These are phyloP conservation scores for Pollenia griseotomentosa DNA, from an alignment of 2,888 invertebrate species.

Conservation along the genomic window DNA sequence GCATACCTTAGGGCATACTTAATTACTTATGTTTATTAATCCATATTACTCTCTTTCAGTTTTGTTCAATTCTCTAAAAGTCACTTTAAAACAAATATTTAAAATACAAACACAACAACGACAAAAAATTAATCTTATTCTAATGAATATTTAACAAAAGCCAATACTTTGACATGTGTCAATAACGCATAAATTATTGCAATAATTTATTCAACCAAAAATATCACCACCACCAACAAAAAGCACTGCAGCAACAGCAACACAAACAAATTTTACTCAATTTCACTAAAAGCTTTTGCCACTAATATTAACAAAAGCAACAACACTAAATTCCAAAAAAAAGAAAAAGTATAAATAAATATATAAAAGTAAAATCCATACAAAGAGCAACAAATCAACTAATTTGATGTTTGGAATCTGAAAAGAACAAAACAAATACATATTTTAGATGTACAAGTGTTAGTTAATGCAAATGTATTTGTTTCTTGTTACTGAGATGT, in stretches of 20 bases:
- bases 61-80: neutral
- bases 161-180: slow-evolving; percentile 67
- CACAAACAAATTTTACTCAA: slow-evolving; percentile 61
- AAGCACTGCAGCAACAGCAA: slow-evolving; percentile 9
- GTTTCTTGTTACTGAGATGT: neutral
- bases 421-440: slow-evolving; percentile 49
- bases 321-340: slow-evolving; percentile 4
- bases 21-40: too few relatives aligned
- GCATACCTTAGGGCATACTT: neutral
- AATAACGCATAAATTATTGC: slow-evolving; percentile 72
- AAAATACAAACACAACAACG: neutral
- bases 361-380: slow-evolving; percentile 44
- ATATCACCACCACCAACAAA: slow-evolving; percentile 30
- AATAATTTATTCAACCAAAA: slow-evolving; percentile 66
- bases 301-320: slow-evolving; percentile 50
- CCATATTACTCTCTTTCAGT: neutral
- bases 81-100: too few relatives aligned
- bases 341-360: neutral
- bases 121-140: slow-evolving; percentile 9
- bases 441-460: slow-evolving; percentile 23
- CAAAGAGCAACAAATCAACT: slow-evolving; percentile 71
- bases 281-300: slow-evolving; percentile 71
- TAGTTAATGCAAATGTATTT: slow-evolving; percentile 1
- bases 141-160: slow-evolving; percentile 56
- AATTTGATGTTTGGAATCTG: slow-evolving; percentile 68